phyloP scores from a whole-genome alignment of 2,888 invertebrate species.

The Tineola bisselliella region DNA sequence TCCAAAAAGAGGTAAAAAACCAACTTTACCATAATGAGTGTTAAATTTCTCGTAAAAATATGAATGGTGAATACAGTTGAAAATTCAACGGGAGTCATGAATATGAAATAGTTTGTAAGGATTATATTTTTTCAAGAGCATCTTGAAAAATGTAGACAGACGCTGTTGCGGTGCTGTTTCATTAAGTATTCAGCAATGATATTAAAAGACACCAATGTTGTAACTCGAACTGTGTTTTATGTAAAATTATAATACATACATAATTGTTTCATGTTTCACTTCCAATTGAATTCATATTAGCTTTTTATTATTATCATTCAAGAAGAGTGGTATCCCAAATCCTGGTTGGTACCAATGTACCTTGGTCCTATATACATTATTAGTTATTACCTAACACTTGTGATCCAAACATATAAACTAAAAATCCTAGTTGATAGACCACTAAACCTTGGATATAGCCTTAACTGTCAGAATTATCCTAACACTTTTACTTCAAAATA shows the following conservation, averaged over 20 bases:
- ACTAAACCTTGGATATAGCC: no score
- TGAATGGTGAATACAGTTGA: neutral
- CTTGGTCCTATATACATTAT: no score
- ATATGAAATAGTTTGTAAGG: slow-evolving; percentile 9
- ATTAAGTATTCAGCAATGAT: neutral
- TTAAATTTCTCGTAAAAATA: neutral
- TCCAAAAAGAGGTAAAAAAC: neutral
- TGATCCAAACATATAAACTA: no score
- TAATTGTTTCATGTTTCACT: no score
- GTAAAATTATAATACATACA: neutral
- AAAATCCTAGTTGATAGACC: no score
- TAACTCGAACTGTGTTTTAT: neutral
- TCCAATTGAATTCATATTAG: no score
- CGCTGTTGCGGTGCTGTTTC: neutral
- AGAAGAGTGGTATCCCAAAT: no score
- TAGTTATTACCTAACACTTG: no score
- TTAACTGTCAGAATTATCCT: no score
- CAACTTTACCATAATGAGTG: neutral
- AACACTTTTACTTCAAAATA: no score
- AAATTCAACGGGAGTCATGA: neutral
- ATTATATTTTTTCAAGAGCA: slow-evolving; percentile 5
- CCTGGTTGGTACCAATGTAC: no score
- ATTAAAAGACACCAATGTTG: neutral
- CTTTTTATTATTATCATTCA: no score
- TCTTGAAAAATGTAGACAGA: neutral